phyloP scores from a whole-genome alignment of 2,888 invertebrate species.

The Nudaria mundana region DNA sequence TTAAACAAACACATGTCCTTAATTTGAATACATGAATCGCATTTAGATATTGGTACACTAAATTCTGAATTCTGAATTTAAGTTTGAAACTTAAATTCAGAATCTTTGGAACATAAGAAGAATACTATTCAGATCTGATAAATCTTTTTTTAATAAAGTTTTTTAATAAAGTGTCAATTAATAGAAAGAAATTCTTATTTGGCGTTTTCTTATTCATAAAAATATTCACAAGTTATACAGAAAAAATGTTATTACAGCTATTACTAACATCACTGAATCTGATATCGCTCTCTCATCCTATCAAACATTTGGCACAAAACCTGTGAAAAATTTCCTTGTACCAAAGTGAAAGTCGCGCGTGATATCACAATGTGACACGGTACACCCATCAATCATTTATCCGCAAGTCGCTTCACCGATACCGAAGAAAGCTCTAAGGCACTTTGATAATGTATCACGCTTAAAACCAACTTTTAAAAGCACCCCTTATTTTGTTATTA shows the following conservation, averaged over 20 bases:
- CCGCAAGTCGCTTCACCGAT: conserved; percentile 60
- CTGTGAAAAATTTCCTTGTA: conserved; percentile 63
- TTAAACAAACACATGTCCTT: conserved; percentile 37
- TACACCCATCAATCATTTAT: conserved; percentile 73
- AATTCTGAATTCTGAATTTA: too few relatives aligned
- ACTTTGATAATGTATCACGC: conserved; percentile 74
- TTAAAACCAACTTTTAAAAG: conserved; percentile 71
- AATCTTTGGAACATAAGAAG: too few relatives aligned
- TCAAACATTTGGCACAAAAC: conserved; percentile 43
- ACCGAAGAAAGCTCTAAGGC: conserved; percentile 74
- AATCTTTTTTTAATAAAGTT: too few relatives aligned
- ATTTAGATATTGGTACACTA: too few relatives aligned
- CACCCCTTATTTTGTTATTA: conserved; percentile 52
- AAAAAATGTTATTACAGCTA: conserved; percentile 20
- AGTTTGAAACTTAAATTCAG: too few relatives aligned
- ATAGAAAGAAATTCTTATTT: too few relatives aligned
- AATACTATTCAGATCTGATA: too few relatives aligned
- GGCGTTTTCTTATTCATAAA: neutral
- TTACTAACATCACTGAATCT: conserved; percentile 29
- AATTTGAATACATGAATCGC: too few relatives aligned
- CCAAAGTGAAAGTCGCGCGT: conserved; percentile 62
- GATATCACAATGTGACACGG: conserved; percentile 55
- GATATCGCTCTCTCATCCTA: conserved; percentile 40
- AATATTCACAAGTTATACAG: conserved; percentile 4
- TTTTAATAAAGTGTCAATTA: too few relatives aligned